phyloP scores from a whole-genome alignment of 2,888 invertebrate species.

The Parthenolecanium corni region DNA sequence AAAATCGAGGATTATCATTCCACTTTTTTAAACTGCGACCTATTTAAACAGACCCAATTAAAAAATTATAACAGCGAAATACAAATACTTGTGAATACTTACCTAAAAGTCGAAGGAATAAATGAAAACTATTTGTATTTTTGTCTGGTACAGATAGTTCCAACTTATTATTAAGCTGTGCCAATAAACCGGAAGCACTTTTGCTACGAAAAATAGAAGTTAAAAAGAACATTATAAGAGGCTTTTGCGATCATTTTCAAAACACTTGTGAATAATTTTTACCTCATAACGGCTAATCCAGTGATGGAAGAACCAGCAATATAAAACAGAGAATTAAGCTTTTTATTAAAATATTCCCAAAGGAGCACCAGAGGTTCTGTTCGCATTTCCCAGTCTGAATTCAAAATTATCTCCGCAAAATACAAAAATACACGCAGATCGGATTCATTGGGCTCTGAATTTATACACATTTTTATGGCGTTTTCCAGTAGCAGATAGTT shows the following conservation, averaged over 20 bases:
- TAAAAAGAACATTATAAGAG: slow-evolving; percentile 17
- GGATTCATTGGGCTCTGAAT: slow-evolving; percentile 41
- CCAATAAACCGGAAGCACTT: slow-evolving; percentile 37
- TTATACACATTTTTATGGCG: slow-evolving; percentile 41
- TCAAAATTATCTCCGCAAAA: slow-evolving; percentile 33
- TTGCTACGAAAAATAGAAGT: slow-evolving; percentile 33
- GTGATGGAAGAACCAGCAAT: slow-evolving; percentile 42
- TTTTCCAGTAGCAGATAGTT: slow-evolving; percentile 43
- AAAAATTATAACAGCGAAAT: background rate
- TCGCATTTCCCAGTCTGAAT: slow-evolving; percentile 42
- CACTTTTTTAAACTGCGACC: slow-evolving; percentile 37
- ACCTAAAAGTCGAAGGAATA: slow-evolving; percentile 43
- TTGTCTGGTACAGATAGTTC: slow-evolving; percentile 22
- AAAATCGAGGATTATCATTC: slow-evolving; percentile 37
- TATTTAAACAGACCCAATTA: background rate
- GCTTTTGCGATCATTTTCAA: no score
- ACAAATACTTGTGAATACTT: slow-evolving; percentile 35
- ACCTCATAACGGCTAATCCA: slow-evolving; percentile 40
- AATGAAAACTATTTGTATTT: slow-evolving; percentile 34
- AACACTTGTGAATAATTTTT: slow-evolving; percentile 18
- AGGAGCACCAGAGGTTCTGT: slow-evolving; percentile 43
- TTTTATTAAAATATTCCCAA: slow-evolving; percentile 50
- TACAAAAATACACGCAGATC: slow-evolving; percentile 39
- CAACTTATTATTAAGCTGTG: slow-evolving; percentile 31
- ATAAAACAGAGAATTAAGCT: slow-evolving; percentile 45